Evolutionary conservation across 2,113 vertebrate genomes (phyloP), one percentile per base, ranked within the genome.

Genomic region (Sinocyclocheilus rhinocerous): DNA sequence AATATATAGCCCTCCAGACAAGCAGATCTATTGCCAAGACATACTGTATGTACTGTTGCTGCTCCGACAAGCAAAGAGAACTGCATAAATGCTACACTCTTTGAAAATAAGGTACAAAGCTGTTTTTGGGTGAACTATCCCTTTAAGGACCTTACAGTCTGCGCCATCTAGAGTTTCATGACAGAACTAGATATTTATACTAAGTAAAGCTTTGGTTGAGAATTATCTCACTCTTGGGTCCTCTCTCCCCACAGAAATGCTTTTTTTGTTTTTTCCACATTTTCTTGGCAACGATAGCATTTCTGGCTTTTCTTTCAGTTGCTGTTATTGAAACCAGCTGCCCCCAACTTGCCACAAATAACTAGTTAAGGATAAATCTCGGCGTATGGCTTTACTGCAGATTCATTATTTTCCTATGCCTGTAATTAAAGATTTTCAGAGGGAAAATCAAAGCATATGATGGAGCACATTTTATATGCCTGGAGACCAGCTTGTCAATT

Each of bases 311-410:
- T 91, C 92, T 89, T 93, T 88, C 87, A 87, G 89, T 88, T 90
- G 87, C 88, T 59, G 90, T 93, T 93, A 95, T 95, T 95, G 92
- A 94, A 95, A 95, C 93, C 95, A 95, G 92, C 92, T 95, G 93
- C 88, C 90, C 86, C 86, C 83, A 88, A 91, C 85, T 91, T 90
- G 93, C 94, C 93, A 91, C 94, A 94, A 95, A 95, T 95, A 95
- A 92, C 89, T 89, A 94, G 92, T 87, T 93, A 83, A 81, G 92
- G 89, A 93, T 93, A 93, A 93, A 94, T 91, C 90, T 86, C 86
- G 90, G 82, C 89, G 83, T 91, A 50, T 59, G 45, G 92, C 90
- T 92, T 89, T 91, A 91, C 92, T 92, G 90, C 89, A 85, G 90
- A 93, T 92, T 90, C 90, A 93, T 94, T 93, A 93, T 91, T 94